phyloP scores from a whole-genome alignment of 2,888 invertebrate species.

The Drosophila yooni region DNA sequence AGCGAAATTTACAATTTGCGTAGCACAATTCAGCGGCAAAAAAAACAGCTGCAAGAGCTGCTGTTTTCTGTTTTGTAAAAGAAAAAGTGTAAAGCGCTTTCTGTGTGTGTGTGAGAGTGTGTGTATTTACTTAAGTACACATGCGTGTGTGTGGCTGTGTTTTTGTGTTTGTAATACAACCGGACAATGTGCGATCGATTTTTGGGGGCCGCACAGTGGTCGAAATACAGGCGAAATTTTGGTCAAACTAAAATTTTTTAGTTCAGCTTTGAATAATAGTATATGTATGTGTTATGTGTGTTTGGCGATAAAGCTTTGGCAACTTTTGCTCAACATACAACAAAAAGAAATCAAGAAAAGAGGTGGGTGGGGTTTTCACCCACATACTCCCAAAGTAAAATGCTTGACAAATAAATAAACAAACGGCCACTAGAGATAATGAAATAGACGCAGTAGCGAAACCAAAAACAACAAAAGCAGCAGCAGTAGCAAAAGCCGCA shows the following conservation, averaged over 20 bases:
- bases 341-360: not conserved
- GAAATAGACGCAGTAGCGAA: constrained; percentile 48
- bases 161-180: constrained; percentile 48
- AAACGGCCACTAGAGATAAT: constrained; percentile 72
- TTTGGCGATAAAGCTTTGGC: constrained; percentile 33
- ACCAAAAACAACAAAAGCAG: constrained; percentile 37
- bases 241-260: not conserved
- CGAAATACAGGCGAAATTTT: constrained; percentile 5
- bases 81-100: constrained; percentile 14
- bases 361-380: not conserved
- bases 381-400: constrained; percentile 21
- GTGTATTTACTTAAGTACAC: constrained; percentile 4
- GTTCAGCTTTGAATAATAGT: constrained; percentile 1
- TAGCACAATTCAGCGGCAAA: constrained; percentile 54
- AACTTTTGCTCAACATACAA: constrained; percentile 27
- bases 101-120: constrained; percentile 7
- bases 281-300: not conserved
- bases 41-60: constrained; percentile 60
- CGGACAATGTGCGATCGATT: constrained; percentile 72
- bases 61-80: constrained; percentile 28
- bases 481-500: constrained; percentile 55
- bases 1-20: constrained; percentile 24
- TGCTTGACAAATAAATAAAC: constrained; percentile 70
- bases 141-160: constrained; percentile 11
- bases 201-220: constrained; percentile 57